A percentile compares a stretch with the other conserved stretches of the same genome.
Evolutionary conservation across 1,140 invertebrate genomes (phyloP).

Genomic region (Heliconius melpomene): DNA sequence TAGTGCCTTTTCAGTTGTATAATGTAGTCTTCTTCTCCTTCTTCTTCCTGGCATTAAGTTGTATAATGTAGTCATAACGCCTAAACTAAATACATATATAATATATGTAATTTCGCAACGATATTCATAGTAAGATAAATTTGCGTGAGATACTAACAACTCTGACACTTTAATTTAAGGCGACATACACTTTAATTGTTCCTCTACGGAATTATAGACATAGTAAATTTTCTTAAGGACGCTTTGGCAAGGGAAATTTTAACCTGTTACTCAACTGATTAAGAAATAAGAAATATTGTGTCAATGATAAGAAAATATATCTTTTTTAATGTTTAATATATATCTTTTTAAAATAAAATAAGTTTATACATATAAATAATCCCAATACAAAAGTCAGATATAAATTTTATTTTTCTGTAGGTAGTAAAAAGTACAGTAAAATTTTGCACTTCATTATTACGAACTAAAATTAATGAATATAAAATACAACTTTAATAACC

Average conservation of each 20-base stretch:
- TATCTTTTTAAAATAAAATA: no score
- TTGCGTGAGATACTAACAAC: constrained; percentile 33
- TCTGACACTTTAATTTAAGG: constrained; percentile 58
- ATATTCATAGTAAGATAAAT: constrained; percentile 27
- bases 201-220: constrained; percentile 46
- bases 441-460: no score
- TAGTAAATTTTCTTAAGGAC: constrained; percentile 47
- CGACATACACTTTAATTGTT: constrained; percentile 57
- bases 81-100: neutral
- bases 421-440: no score
- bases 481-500: no score
- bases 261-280: neutral
- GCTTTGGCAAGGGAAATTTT: constrained; percentile 16
- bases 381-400: no score
- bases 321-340: no score
- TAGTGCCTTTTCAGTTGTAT: neutral
- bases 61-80: neutral
- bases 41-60: no score
- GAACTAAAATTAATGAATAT: no score
- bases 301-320: no score
- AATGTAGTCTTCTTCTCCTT: no score
- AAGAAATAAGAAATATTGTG: neutral
- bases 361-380: no score
- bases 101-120: neutral
- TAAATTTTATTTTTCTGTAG: no score